A percentile compares a stretch with the other conserved stretches of the same genome.
These are phyloP conservation scores for Myopa tessellatipennis DNA, from an alignment of 2,888 invertebrate genomes.

Conservation along the genomic window DNA sequence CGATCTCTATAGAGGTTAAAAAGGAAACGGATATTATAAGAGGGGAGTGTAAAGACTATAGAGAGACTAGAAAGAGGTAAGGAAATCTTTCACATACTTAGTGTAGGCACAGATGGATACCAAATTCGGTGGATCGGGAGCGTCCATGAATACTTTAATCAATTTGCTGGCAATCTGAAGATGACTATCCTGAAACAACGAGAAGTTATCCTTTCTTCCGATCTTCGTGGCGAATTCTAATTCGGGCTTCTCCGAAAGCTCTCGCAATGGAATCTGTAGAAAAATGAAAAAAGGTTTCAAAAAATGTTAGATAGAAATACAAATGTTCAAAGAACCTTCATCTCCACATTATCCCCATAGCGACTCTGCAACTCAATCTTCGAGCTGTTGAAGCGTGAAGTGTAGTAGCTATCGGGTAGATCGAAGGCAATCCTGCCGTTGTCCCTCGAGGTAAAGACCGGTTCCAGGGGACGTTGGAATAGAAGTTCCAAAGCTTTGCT, in stretches of 20 bases:
- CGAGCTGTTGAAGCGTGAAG: conserved; percentile 57
- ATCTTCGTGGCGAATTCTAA: conserved; percentile 59
- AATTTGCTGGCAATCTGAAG: conserved; percentile 78
- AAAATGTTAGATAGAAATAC: background rate
- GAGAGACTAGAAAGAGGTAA: too few relatives aligned
- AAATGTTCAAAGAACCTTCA: conserved; percentile 31
- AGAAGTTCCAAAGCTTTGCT: conserved; percentile 59
- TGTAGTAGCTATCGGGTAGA: conserved; percentile 62
- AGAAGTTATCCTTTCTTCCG: conserved; percentile 70
- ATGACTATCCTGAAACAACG: conserved; percentile 80
- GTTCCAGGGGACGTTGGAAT: conserved; percentile 66
- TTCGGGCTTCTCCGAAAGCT: conserved; percentile 58
- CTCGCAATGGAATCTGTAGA: conserved; percentile 59
- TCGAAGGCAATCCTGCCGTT: conserved; percentile 63
- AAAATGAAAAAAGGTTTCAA: background rate
- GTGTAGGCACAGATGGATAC: conserved; percentile 76
- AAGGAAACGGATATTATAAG: background rate
- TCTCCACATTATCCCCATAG: conserved; percentile 60
- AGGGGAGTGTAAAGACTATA: background rate
- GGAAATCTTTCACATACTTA: conserved; percentile 49
- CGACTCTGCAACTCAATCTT: conserved; percentile 60
- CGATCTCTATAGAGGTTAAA: conserved; percentile 70
- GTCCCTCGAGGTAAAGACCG: conserved; percentile 63
- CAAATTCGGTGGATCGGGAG: conserved; percentile 73
- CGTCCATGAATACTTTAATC: conserved; percentile 77